Conservation (phyloP, 2,797 vertebrate genomes). For the Acanthurus lineatus region DNA sequence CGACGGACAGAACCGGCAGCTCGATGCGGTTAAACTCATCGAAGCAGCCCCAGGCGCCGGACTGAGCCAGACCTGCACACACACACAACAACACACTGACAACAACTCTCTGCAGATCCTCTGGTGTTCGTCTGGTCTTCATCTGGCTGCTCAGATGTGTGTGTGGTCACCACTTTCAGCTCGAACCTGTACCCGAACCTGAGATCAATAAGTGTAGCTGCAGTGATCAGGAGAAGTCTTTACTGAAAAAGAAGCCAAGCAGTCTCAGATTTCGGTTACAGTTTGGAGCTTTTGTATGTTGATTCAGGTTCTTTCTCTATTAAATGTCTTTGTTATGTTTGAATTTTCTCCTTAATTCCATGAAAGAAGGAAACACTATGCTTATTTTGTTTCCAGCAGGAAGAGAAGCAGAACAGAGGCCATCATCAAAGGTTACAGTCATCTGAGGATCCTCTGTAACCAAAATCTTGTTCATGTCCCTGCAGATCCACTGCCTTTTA, state of each 20-base stretch:
- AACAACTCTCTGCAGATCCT: too few species aligned
- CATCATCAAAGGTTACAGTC: background rate
- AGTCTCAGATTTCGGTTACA: background rate
- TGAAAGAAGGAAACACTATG: too few species aligned
- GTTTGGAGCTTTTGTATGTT: background rate
- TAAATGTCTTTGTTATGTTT: background rate
- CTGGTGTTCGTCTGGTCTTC: too few species aligned
- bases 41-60: conserved; percentile 99
- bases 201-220: background rate
- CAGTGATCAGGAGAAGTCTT: background rate
- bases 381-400: too few species aligned
- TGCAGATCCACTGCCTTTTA: too few species aligned
- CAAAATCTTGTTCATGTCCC: too few species aligned
- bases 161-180: too few species aligned
- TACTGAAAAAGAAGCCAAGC: background rate
- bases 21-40: conserved; percentile 98
- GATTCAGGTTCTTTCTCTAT: too few species aligned
- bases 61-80: conserved; percentile 94
- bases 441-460: too few species aligned
- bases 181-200: too few species aligned
- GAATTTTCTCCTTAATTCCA: background rate
- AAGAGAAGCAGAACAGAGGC: too few species aligned
- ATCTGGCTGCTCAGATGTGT: too few species aligned
- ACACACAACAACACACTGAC: background rate
- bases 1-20: conserved; percentile 96